Conservation (phyloP, 2,888 invertebrate genomes). For the Leptinotarsa rubiginosa region DNA sequence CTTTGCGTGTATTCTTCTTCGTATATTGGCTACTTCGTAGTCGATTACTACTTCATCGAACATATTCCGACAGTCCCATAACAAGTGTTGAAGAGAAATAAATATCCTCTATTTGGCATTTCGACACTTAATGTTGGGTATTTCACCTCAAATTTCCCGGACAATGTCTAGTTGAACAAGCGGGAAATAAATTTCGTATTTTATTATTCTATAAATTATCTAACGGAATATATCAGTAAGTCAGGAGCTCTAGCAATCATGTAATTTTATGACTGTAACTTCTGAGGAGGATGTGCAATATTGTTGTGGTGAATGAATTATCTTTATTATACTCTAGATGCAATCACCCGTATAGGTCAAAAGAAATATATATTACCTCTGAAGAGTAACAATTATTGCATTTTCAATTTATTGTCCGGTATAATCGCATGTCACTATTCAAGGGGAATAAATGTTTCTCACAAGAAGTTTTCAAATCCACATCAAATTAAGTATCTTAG, state of each 20-base stretch:
- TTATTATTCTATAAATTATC: conserved; percentile 12
- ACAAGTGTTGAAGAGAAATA: not conserved
- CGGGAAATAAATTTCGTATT: conserved; percentile 4
- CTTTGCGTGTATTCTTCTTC: not conserved
- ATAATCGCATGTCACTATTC: not conserved
- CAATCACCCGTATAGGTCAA: conserved; percentile 12
- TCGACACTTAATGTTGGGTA: conserved; percentile 8
- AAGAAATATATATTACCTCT: not conserved
- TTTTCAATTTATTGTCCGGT: not conserved
- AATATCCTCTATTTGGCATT: conserved; percentile 1
- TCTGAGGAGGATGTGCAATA: conserved; percentile 7
- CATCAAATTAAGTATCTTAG: not conserved
- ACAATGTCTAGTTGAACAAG: conserved; percentile 11
- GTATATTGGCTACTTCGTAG: not conserved
- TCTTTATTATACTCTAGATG: conserved; percentile 11
- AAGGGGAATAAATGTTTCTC: not conserved
- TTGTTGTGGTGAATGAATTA: not conserved
- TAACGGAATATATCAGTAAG: conserved; percentile 9
- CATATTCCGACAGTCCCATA: not conserved
- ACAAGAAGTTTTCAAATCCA: not conserved
- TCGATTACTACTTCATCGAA: not conserved
- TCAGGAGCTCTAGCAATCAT: conserved; percentile 11
- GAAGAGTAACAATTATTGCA: not conserved
- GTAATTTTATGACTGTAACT: conserved; percentile 9
- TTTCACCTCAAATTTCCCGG: conserved; percentile 2